phyloP scores from a whole-genome alignment of 2,113 vertebrate genomes.

The Todiramphus chloris region DNA sequence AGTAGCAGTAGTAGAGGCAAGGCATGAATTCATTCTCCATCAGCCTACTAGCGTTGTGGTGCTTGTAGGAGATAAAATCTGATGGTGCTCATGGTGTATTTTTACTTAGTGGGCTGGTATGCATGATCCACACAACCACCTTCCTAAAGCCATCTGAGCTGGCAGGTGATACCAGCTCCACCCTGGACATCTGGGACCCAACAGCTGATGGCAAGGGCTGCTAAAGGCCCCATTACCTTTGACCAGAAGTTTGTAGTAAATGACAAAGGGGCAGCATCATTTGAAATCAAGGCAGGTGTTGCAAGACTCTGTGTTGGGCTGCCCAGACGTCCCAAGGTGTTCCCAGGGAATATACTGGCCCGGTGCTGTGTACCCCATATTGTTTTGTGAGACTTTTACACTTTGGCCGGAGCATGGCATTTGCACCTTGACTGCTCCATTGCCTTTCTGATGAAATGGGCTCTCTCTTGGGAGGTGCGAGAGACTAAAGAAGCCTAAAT shows the following conservation, averaged over 20 bases:
- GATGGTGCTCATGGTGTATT: neutral
- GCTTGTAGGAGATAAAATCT: neutral
- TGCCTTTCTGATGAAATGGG: neutral
- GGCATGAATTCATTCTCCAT: neutral
- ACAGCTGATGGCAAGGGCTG: neutral
- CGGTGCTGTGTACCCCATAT: fast-evolving
- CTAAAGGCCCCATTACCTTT: neutral
- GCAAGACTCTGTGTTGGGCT: neutral
- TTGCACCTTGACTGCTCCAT: neutral
- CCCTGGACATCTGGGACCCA: neutral
- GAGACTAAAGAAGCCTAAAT: neutral
- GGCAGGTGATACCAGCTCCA: neutral
- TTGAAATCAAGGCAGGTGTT: neutral
- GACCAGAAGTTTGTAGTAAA: neutral
- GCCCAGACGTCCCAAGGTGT: neutral
- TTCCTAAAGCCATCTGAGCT: neutral
- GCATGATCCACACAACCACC: neutral
- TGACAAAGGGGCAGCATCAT: neutral
- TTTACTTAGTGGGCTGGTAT: neutral
- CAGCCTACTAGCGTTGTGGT: neutral
- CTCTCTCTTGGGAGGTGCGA: neutral
- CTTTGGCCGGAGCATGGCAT: neutral
- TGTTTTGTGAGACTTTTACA: neutral
- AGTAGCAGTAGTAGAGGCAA: neutral
- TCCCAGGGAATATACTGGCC: neutral